These are phyloP conservation scores for Xylota sylvarum DNA, from an alignment of 2,888 invertebrate species.

Conservation along the genomic window DNA sequence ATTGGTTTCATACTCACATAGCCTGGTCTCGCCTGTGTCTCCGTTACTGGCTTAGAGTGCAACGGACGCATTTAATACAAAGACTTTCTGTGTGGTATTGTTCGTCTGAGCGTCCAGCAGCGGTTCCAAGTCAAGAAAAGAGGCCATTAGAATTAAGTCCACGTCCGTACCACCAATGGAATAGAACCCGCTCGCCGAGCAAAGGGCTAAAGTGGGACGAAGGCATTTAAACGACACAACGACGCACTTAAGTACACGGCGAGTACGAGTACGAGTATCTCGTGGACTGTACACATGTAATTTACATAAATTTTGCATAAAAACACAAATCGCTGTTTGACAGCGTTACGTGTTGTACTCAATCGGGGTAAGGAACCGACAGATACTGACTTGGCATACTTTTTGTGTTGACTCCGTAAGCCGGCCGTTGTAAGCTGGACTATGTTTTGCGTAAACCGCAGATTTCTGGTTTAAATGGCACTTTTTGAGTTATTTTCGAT, in stretches of 20 bases:
- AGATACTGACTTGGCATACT: constrained; percentile 63
- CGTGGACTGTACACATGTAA: constrained; percentile 45
- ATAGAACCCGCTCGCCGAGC: constrained; percentile 4
- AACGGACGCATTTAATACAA: constrained; percentile 60
- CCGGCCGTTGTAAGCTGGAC: constrained; percentile 37
- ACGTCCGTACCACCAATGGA: constrained; percentile 33
- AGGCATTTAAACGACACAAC: constrained; percentile 42
- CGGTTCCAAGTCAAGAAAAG: constrained; percentile 54
- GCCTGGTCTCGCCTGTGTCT: background rate
- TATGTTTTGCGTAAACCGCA: constrained; percentile 38
- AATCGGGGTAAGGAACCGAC: constrained; percentile 32
- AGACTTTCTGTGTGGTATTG: constrained; percentile 63
- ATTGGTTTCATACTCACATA: constrained; percentile 52
- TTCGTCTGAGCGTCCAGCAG: constrained; percentile 55
- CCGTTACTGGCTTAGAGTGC: constrained; percentile 17
- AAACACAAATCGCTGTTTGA: constrained; percentile 58
- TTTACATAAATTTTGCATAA: constrained; percentile 70
- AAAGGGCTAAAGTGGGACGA: constrained; percentile 57
- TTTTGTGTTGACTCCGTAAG: constrained; percentile 26
- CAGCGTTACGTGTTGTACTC: constrained; percentile 46
- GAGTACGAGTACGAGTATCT: constrained; percentile 39
- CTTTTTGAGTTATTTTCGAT: constrained; percentile 29
- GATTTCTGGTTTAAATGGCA: constrained; percentile 40
- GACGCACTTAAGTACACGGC: constrained; percentile 41
- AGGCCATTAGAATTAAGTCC: constrained; percentile 76